Evolutionary conservation across 1,140 invertebrate genomes (phyloP).

Genomic region (Nomia melanderi): DNA sequence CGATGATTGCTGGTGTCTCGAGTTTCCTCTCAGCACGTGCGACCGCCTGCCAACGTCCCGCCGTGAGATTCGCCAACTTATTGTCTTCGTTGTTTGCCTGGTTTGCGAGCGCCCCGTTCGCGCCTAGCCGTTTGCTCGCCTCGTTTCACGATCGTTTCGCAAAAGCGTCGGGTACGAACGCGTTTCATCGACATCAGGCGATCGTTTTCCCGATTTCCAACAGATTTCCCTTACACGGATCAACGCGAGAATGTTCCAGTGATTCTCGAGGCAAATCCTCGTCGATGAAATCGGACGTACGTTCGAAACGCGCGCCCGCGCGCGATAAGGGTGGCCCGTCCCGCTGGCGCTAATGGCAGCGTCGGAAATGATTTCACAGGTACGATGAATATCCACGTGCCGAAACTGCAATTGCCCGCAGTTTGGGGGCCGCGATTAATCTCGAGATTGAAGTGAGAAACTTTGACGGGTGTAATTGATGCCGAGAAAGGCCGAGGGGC

Average conservation of each 20-base stretch:
- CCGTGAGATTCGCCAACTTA: slow-evolving; percentile 43
- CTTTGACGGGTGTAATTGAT: slow-evolving; percentile 65
- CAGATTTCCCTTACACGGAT: no score
- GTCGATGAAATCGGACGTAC: background rate
- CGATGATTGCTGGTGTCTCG: slow-evolving; percentile 77
- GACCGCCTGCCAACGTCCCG: slow-evolving; percentile 49
- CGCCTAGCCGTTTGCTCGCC: slow-evolving; percentile 5
- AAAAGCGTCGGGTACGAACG: no score
- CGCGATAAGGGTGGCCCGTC: background rate
- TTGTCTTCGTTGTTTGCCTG: slow-evolving; percentile 68
- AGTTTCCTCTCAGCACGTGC: slow-evolving; percentile 76
- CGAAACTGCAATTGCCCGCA: slow-evolving; percentile 55
- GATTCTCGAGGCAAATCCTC: no score
- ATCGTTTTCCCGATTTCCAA: no score
- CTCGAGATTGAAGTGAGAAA: slow-evolving; percentile 68
- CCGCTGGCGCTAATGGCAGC: slow-evolving; percentile 30
- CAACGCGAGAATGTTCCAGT: no score
- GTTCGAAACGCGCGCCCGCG: background rate
- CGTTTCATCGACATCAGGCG: no score
- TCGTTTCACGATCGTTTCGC: no score
- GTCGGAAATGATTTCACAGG: slow-evolving; percentile 27
- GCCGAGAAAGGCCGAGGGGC: slow-evolving; percentile 35
- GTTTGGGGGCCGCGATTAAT: slow-evolving; percentile 66
- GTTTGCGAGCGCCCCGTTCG: slow-evolving; percentile 6
- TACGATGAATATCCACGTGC: slow-evolving; percentile 59